Percentiles rank a stretch among this genome's conserved stretches.
Evolutionary conservation across 2,797 vertebrate species (phyloP).

Genomic region (Notamacropus eugenii): DNA sequence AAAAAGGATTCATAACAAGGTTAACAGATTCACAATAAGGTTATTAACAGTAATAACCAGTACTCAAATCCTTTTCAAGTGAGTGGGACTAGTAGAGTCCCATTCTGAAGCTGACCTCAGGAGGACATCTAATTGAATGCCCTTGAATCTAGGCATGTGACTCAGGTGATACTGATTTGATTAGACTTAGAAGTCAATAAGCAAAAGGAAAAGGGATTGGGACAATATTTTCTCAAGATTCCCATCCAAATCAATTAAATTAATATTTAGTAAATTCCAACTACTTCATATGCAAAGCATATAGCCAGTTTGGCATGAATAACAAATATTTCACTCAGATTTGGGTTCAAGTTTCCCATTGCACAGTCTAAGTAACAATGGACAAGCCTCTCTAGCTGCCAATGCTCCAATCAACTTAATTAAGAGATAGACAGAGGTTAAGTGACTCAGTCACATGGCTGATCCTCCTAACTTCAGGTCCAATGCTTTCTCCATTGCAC

Average conservation of each 20-base stretch:
- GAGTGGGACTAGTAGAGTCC: not conserved
- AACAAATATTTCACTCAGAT: not conserved
- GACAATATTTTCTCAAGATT: not conserved
- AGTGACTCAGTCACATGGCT: not conserved
- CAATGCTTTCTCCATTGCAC: not conserved
- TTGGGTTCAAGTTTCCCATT: not conserved
- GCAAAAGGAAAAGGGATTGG: not conserved
- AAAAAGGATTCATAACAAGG: not conserved
- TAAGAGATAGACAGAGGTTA: not conserved
- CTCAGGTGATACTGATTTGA: not conserved
- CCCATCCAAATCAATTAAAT: not conserved
- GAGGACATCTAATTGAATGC: not conserved
- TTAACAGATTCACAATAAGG: not conserved
- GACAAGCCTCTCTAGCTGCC: not conserved
- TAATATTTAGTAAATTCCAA: not conserved
- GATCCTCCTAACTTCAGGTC: not conserved
- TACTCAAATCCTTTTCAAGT: slow-evolving; percentile 22
- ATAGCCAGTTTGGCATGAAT: not conserved
- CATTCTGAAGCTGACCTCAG: not conserved
- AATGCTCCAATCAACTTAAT: not conserved
- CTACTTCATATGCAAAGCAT: not conserved
- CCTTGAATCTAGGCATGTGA: not conserved
- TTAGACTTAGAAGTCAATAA: not conserved
- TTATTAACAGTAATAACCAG: not conserved
- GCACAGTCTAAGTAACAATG: not conserved